Evolutionary conservation across 2,888 invertebrate genomes (phyloP), one percentile per base, ranked within the genome.

Genomic region (Campopleginae sp.): DNA sequence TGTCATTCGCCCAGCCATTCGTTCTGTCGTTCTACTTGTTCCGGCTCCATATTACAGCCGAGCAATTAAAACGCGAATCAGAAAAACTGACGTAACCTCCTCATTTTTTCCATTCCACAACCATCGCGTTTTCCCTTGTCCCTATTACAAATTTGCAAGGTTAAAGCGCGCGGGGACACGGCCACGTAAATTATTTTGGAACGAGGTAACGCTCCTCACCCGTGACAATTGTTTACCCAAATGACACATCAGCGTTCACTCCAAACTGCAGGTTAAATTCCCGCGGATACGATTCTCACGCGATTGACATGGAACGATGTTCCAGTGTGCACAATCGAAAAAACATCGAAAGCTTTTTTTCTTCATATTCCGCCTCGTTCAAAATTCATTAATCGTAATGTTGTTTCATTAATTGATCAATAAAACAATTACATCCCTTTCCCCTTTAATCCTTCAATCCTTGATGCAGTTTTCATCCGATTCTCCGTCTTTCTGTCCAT

Each of bases 121-220:
- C 14, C 23, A 38, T 66, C 17, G 6, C 14, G 38, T 48, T 71
- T 17, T 33, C 27, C 12, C 12, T 42, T 19, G 48, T 63, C 48
- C 46, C 17, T 75, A 10, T 48, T 61, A 31, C 23, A 19, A 23
- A 12, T 8, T 51, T 54, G 19, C 72, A 71, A 80, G 72, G 80
- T 80, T 80, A 79, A 48, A 46, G 38, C 51, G 38, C 38, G 31
- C 31, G n/a, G 27, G 27, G 51, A 38, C 38, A 48, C 76, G 48
- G 65, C 76, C 76, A 76, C 76, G 65, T 76, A 58, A 27, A 76
- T 76, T 65, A 66, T 76, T 65, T 46, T 14, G 33, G 6, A 27
- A 31, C 19, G 12, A 65, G 48, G 58, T 33, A 14, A 76, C 38
- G 33, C 31, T 76, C 65, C 23, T 76, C 65, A 65, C 33, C 38